These are phyloP conservation scores for Perca flavescens DNA, from an alignment of 2,113 vertebrate genomes.

Conservation along the genomic window DNA sequence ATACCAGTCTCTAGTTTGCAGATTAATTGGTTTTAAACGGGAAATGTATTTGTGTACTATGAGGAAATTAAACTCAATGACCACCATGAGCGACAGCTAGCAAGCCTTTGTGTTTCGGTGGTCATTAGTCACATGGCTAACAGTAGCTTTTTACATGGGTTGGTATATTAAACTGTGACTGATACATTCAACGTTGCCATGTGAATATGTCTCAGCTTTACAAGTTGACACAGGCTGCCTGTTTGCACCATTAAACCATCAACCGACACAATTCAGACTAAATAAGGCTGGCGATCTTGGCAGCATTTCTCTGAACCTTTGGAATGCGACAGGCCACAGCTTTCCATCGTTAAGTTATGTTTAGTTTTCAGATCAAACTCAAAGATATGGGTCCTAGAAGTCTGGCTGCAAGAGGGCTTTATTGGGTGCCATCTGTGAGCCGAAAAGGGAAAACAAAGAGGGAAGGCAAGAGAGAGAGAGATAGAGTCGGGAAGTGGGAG, in stretches of 20 bases:
- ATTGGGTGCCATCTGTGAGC: neutral
- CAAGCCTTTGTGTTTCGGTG: too few species aligned
- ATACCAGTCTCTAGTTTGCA: too few species aligned
- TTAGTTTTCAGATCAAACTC: conserved; percentile 12
- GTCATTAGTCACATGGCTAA: too few species aligned
- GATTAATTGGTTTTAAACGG: too few species aligned
- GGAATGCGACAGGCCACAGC: neutral
- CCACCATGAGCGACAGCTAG: too few species aligned
- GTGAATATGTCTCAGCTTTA: conserved; percentile 7
- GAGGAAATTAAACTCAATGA: too few species aligned
- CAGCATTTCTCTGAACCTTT: neutral
- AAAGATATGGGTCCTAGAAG: neutral
- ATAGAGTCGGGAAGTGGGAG: neutral
- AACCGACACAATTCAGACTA: neutral
- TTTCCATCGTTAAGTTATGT: conserved; percentile 7
- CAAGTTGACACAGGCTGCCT: neutral
- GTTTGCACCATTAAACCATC: neutral
- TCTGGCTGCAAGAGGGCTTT: conserved; percentile 13
- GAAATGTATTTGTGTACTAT: too few species aligned
- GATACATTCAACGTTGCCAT: too few species aligned
- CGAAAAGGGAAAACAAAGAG: conserved; percentile 1
- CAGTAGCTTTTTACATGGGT: too few species aligned
- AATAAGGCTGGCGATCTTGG: too few species aligned
- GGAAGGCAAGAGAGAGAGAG: neutral
- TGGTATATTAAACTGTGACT: too few species aligned